Conservation (phyloP, 2,888 invertebrate genomes). For the Caenorhabditis wallacei region DNA sequence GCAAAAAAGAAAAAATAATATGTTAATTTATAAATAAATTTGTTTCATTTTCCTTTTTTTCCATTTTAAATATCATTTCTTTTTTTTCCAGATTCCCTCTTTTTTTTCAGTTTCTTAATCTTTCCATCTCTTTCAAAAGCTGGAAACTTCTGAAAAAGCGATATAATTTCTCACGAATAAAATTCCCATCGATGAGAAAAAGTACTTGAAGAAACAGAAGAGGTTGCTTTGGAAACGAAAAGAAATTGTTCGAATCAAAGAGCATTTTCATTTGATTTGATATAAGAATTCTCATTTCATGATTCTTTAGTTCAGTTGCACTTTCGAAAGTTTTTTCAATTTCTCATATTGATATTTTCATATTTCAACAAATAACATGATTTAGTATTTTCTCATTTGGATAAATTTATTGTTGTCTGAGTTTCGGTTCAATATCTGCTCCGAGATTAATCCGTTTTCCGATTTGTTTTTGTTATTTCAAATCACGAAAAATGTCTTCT, state of each 20-base stretch:
- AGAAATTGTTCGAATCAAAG: neutral
- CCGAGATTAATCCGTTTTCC: too few species aligned
- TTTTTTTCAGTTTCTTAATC: neutral
- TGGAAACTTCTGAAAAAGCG: too few species aligned
- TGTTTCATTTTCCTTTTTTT: neutral
- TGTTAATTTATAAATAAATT: neutral
- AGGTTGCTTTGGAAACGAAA: slow-evolving; percentile 11
- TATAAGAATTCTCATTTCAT: neutral
- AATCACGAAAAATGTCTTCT: too few species aligned
- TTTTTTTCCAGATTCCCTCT: neutral
- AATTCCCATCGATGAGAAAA: slow-evolving; percentile 35
- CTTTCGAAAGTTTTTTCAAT: neutral
- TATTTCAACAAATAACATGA: too few species aligned
- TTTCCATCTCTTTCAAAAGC: too few species aligned
- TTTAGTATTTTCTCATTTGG: too few species aligned
- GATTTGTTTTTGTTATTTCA: too few species aligned
- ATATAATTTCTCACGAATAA: neutral
- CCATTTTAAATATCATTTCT: neutral
- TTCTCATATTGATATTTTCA: too few species aligned
- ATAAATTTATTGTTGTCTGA: too few species aligned
- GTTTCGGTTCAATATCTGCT: too few species aligned
- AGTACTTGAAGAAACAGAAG: neutral
- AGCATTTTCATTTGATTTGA: neutral
- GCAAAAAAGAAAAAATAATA: slow-evolving; percentile 41
- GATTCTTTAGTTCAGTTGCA: neutral